Base-by-base conservation (phyloP, 2,888 invertebrate species). In the Platycheirus rosarum region DNA sequence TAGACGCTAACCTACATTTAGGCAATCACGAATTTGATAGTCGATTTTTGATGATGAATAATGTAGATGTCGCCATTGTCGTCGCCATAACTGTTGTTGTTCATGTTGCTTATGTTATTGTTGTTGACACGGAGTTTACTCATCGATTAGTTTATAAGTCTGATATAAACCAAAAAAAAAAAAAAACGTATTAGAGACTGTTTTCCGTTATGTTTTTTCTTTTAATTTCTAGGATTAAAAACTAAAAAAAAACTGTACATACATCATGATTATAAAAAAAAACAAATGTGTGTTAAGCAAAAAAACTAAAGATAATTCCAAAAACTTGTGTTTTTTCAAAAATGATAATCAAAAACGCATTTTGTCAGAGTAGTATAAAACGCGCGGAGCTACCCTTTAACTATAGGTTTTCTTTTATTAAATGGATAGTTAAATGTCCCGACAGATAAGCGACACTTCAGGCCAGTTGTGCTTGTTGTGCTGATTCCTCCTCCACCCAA, bases 1-100 rank as follows among this genome's bases (percentile, higher is more conserved):
- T 89, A 89, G 86, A 86, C 85, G 79, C 75, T 40, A 75, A 66
- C 46, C 29, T 51, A 62, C 14, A 51, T 49, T 57, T 69, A 57
- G 16, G 37, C 48, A 62, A 73, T 68, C 18, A 73, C 68, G 48
- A 74, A 69, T 60, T 69, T 73, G 46, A 66, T 68, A 32, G 51
- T 32, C 0, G 11, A 37, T 49, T 29, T 55, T 37, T 63, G 18
- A 62, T 57, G 51, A 57, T n/a, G n/a, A n/a, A n/a, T n/a, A n/a
- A 51, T 69, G 13, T 63, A 63, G 70, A 70, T 75, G 60, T 71
- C 75, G 40, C 32, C 48, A 53, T 71, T 29, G 49, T 68, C 26
- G 62, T 66, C 57, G 62, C 26, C 77, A 62, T 73, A 44, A 57
- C 32, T 82, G 60, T 74, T 84, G 76, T 78, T 78, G 49, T 78